A percentile compares a stretch with the other conserved stretches of the same genome.
Evolutionary conservation across 2,797 vertebrate species (phyloP).

Genomic region (Gallinago solitaria): DNA sequence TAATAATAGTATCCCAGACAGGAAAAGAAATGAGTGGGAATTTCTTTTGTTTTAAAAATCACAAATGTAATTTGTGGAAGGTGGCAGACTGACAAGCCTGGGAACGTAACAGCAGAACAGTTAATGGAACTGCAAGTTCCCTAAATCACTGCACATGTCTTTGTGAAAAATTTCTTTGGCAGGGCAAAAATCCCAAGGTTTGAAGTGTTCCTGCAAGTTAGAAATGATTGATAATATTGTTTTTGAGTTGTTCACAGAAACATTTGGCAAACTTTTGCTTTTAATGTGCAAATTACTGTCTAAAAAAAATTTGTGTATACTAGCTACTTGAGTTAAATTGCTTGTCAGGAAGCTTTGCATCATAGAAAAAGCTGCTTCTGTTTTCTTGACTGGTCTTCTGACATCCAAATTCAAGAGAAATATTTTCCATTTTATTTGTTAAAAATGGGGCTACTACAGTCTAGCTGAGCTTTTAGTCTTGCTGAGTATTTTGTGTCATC

Average conservation of each 20-base stretch:
- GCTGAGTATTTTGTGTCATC: not conserved
- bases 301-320: not conserved
- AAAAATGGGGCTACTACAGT: not conserved
- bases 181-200: not conserved
- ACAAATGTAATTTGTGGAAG: conserved; percentile 34
- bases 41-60: conserved; percentile 58
- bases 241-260: not conserved
- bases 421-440: not conserved
- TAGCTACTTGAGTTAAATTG: not conserved
- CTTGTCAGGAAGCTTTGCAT: not conserved
- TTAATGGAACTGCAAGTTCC: conserved; percentile 12
- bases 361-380: not conserved
- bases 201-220: not conserved
- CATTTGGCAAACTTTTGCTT: not conserved
- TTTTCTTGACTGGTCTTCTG: not conserved
- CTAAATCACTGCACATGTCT: not conserved
- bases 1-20: conserved; percentile 48
- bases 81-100: conserved; percentile 31
- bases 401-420: not conserved
- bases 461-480: not conserved
- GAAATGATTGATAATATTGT: not conserved
- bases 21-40: conserved; percentile 41
- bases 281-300: conserved; percentile 1
- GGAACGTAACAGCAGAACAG: not conserved
- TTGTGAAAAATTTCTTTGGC: conserved; percentile 19